Percentiles rank a stretch among this genome's conserved stretches.
Evolutionary conservation across 2,888 invertebrate genomes (phyloP).

Genomic region (Podabrus alpinus): DNA sequence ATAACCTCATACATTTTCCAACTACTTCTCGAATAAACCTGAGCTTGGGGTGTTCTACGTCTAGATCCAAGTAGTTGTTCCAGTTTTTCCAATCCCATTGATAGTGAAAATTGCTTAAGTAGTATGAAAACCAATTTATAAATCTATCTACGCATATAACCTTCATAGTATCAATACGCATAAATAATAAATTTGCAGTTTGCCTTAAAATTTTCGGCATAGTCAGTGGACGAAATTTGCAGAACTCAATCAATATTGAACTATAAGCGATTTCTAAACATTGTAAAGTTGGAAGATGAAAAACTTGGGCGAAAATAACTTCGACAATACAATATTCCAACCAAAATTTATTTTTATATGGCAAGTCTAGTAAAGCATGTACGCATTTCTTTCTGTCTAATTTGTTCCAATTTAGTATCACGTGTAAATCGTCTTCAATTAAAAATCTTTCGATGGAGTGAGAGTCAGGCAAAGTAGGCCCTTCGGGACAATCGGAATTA

Average conservation of each 20-base stretch:
- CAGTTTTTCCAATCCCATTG: slow-evolving; percentile 99
- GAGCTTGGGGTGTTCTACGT: slow-evolving; percentile 88
- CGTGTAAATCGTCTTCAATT: slow-evolving; percentile 95
- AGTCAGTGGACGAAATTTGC: slow-evolving; percentile 93
- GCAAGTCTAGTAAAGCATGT: slow-evolving; percentile 86
- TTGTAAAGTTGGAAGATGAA: slow-evolving; percentile 87
- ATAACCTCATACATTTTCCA: slow-evolving; percentile 88
- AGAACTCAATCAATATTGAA: slow-evolving; percentile 92
- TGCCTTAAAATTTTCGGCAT: slow-evolving; percentile 98
- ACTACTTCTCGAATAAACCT: slow-evolving; percentile 93
- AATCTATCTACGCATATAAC: slow-evolving; percentile 95
- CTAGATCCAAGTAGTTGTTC: slow-evolving; percentile 83
- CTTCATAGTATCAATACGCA: slow-evolving; percentile 96
- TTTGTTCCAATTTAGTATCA: slow-evolving; percentile 87
- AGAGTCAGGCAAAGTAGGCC: slow-evolving; percentile 87
- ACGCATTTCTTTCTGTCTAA: slow-evolving; percentile 94
- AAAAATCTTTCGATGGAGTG: slow-evolving; percentile 97
- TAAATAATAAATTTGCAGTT: slow-evolving; percentile 95
- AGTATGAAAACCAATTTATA: slow-evolving; percentile 96
- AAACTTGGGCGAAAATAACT: slow-evolving; percentile 92
- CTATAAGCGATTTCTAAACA: slow-evolving; percentile 93
- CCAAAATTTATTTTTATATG: slow-evolving; percentile 93
- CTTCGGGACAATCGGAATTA: slow-evolving; percentile 97
- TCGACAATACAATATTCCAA: slow-evolving; percentile 98
- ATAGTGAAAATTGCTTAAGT: slow-evolving; percentile 98